Evolutionary conservation across 37 sponge, comb jelly and placozoan species (phyloP).

Genomic region (Haliclona indistincta): DNA sequence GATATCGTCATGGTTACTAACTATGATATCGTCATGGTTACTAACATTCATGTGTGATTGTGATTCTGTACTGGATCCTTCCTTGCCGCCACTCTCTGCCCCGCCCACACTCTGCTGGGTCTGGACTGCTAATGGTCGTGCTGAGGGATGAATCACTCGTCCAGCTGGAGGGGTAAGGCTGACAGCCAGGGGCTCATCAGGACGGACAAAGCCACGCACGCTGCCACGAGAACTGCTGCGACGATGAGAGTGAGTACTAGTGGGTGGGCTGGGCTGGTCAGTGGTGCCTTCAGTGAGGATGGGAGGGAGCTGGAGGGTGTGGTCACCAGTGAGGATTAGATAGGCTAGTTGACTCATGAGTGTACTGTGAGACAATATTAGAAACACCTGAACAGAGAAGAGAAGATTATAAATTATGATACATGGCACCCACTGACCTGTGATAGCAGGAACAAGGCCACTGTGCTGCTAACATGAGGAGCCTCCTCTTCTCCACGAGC

Average conservation of each 20-base stretch:
- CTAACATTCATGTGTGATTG: slow-evolving; percentile 3
- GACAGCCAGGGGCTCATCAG: slow-evolving; percentile 26
- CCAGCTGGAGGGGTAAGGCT: slow-evolving; percentile 1
- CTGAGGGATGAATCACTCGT: not conserved
- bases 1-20: too few relatives aligned
- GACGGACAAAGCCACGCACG: slow-evolving; percentile 42
- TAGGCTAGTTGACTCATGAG: slow-evolving; percentile 57
- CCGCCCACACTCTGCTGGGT: not conserved
- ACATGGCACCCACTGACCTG: slow-evolving; percentile 43
- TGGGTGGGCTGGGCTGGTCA: not conserved
- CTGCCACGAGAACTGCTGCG: slow-evolving; percentile 21
- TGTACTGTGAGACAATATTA: slow-evolving; percentile 39
- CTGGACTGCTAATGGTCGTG: not conserved
- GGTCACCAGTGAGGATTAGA: slow-evolving; percentile 65
- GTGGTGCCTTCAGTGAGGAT: slow-evolving; percentile 18
- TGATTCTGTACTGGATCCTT: slow-evolving; percentile 45
- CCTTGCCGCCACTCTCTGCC: slow-evolving; percentile 3
- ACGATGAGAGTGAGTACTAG: slow-evolving; percentile 4
- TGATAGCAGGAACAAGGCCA: slow-evolving; percentile 88
- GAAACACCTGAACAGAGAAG: slow-evolving; percentile 54
- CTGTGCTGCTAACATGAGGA: slow-evolving; percentile 66
- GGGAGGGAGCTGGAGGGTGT: slow-evolving; percentile 34
- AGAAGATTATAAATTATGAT: not conserved
- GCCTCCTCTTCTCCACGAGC: slow-evolving; percentile 36
- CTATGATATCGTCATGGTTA: too few relatives aligned